Percentiles rank a stretch among this genome's conserved stretches.
phyloP scores from a whole-genome alignment of 2,888 invertebrate genomes.

The Cryptus viduatorius region DNA sequence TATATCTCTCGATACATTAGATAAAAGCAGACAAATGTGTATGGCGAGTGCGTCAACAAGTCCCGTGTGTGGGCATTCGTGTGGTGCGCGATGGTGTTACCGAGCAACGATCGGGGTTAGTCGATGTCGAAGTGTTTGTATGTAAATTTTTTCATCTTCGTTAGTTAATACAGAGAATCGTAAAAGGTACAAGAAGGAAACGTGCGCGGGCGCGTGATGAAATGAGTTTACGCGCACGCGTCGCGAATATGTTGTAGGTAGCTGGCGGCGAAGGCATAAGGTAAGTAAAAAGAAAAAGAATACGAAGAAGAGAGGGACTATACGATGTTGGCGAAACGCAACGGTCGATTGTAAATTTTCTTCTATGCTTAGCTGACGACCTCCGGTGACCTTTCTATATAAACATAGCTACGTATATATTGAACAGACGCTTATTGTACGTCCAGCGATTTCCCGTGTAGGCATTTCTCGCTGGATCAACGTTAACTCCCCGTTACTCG shows the following conservation, averaged over 20 bases:
- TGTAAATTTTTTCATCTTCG: constrained; percentile 37
- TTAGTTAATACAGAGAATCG: constrained; percentile 50
- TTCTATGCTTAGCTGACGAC: constrained; percentile 24
- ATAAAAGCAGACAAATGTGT: constrained; percentile 14
- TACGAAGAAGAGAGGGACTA: constrained; percentile 1
- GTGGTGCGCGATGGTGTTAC: constrained; percentile 4
- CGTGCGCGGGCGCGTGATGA: constrained; percentile 31
- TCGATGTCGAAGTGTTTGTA: constrained; percentile 49
- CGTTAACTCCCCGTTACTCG: not conserved
- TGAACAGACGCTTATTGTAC: not conserved
- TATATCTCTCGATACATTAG: not conserved
- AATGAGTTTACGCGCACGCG: constrained; percentile 37
- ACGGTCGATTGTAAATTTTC: constrained; percentile 38
- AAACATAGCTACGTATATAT: not conserved
- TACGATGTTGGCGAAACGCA: constrained; percentile 27
- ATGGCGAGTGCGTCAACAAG: constrained; percentile 17
- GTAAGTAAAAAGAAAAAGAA: not conserved
- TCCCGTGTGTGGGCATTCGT: constrained; percentile 13
- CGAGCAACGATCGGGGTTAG: constrained; percentile 9
- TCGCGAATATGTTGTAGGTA: constrained; percentile 38
- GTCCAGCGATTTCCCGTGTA: not conserved
- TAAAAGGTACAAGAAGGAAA: constrained; percentile 24
- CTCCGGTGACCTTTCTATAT: constrained; percentile 10
- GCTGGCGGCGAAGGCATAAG: not conserved
- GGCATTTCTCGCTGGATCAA: not conserved